phyloP scores from a whole-genome alignment of 1,140 invertebrate genomes.

The Melipona quadrifasciata region DNA sequence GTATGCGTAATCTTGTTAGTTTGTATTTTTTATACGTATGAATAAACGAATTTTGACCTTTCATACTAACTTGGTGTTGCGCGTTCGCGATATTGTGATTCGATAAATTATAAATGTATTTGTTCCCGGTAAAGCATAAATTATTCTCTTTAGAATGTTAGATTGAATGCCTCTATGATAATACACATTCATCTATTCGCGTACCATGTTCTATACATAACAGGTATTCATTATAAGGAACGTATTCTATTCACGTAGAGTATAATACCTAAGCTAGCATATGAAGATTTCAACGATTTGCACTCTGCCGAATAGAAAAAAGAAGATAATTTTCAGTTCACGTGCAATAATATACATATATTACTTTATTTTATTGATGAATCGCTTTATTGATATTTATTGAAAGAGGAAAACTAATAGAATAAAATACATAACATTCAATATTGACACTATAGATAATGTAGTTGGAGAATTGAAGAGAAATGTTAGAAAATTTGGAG shows the following conservation, averaged over 20 bases:
- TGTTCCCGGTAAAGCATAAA: background rate
- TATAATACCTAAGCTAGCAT: too few relatives aligned
- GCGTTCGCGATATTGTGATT: background rate
- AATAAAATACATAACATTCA: too few relatives aligned
- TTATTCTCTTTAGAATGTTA: background rate
- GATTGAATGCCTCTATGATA: background rate
- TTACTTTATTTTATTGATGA: background rate
- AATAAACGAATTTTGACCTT: too few relatives aligned
- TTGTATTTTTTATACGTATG: too few relatives aligned
- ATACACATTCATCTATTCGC: background rate
- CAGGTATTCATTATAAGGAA: background rate
- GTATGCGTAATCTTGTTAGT: too few relatives aligned
- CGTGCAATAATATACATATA: background rate
- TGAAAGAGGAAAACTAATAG: too few relatives aligned
- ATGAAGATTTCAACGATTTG: background rate
- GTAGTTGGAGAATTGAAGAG: too few relatives aligned
- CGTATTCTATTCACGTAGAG: background rate
- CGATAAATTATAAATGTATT: background rate
- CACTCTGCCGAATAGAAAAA: background rate
- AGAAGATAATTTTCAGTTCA: too few relatives aligned
- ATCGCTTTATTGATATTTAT: too few relatives aligned
- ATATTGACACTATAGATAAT: too few relatives aligned
- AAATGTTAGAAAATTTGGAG: background rate
- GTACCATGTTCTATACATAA: background rate
- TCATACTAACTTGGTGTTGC: too few relatives aligned